Evolutionary conservation across 2,113 vertebrate species (phyloP).

Genomic region (Sapayoa aenigma): DNA sequence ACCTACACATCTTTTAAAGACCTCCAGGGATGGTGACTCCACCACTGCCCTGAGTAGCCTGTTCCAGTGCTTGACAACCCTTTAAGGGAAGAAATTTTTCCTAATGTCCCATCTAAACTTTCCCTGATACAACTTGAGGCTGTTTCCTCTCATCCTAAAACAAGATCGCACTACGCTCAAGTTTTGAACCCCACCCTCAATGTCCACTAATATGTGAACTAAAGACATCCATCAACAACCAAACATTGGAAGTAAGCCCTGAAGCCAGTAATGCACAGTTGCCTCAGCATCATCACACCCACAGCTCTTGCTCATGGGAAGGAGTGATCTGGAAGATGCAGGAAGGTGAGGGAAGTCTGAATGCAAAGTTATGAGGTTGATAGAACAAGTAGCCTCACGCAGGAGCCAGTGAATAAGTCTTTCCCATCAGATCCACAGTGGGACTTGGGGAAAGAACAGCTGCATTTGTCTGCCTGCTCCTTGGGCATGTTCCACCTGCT

Average conservation of each 20-base stretch:
- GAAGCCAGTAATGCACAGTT: not conserved
- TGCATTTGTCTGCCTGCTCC: conserved; percentile 11
- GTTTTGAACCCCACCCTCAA: not conserved
- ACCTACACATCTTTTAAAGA: too few relatives aligned
- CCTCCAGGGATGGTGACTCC: too few relatives aligned
- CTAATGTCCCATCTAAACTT: not conserved
- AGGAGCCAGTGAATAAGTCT: not conserved
- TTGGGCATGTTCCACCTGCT: conserved; percentile 17
- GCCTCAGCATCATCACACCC: not conserved
- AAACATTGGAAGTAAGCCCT: not conserved
- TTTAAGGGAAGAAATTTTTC: not conserved
- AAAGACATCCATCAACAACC: not conserved
- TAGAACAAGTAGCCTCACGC: not conserved
- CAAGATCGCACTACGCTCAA: not conserved
- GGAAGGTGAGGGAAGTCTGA: not conserved
- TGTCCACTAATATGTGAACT: not conserved
- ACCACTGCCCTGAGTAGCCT: not conserved
- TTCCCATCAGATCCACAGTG: not conserved
- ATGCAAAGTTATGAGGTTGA: not conserved
- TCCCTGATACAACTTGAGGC: not conserved
- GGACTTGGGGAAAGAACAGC: conserved; percentile 20
- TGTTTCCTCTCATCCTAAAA: not conserved
- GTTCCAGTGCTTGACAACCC: not conserved
- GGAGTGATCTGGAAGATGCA: not conserved
- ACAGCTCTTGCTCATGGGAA: not conserved